A percentile compares a stretch with the other conserved stretches of the same genome.
Evolutionary conservation across 2,797 vertebrate genomes (phyloP).

Genomic region (Graptemys geographica): DNA sequence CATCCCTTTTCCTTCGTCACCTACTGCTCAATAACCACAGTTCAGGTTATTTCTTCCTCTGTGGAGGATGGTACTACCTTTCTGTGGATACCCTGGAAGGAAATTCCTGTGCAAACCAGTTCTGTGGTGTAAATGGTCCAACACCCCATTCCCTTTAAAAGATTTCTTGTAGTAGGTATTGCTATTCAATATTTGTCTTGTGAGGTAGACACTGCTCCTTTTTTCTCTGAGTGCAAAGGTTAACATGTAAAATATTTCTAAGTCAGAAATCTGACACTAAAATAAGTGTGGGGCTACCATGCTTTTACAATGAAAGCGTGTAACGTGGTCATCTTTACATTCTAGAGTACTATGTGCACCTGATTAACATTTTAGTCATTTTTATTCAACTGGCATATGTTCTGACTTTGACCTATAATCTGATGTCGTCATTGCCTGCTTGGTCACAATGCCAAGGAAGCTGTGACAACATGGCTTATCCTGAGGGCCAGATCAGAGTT

Average conservation of each 20-base stretch:
- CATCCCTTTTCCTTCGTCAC: neutral
- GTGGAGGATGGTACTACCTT: neutral
- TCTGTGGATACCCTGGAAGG: neutral
- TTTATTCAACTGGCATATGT: neutral
- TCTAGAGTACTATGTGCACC: neutral
- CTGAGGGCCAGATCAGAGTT: neutral
- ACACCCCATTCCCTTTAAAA: neutral
- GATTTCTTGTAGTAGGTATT: neutral
- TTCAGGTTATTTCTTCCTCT: neutral
- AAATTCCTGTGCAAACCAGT: neutral
- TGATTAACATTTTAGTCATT: neutral
- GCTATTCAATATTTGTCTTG: neutral
- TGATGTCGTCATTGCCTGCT: neutral
- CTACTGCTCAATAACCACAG: neutral
- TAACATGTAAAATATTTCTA: neutral
- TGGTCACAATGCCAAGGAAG: neutral
- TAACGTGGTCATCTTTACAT: neutral
- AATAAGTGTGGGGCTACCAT: neutral
- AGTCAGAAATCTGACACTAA: neutral
- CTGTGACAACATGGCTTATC: neutral
- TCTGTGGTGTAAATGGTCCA: neutral
- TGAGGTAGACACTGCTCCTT: neutral
- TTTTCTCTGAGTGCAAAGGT: neutral
- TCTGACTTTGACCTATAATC: rapidly evolving
- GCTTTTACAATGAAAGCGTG: rapidly evolving